Percentiles rank a stretch among this genome's conserved stretches.
phyloP scores from a whole-genome alignment of 2,888 invertebrate genomes.

The Pseudococcus longispinus region DNA sequence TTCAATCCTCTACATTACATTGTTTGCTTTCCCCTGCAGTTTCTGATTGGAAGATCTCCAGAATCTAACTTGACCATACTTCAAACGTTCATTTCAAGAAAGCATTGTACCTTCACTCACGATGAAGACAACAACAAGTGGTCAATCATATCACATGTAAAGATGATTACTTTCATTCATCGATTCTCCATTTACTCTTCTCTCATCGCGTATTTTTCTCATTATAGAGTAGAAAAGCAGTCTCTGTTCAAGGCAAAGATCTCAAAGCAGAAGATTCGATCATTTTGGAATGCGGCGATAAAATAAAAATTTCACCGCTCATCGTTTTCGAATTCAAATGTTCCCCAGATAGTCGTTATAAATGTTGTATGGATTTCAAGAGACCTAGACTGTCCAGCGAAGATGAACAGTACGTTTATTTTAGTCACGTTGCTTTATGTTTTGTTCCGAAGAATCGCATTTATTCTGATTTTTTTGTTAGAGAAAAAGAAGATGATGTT shows the following conservation, averaged over 20 bases:
- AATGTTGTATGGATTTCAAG: neutral
- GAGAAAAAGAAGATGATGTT: neutral
- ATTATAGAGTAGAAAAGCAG: neutral
- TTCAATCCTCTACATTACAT: neutral
- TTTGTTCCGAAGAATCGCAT: neutral
- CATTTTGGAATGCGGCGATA: neutral
- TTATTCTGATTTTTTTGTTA: neutral
- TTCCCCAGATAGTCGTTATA: neutral
- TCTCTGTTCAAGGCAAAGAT: neutral
- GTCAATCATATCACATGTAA: neutral
- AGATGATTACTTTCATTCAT: neutral
- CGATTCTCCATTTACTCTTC: neutral
- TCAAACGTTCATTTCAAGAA: neutral
- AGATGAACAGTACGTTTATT: neutral
- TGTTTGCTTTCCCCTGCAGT: neutral
- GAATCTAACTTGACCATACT: neutral
- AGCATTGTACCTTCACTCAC: neutral
- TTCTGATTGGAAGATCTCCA: neutral
- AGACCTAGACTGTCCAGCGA: neutral
- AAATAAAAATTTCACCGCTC: neutral
- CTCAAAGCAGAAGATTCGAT: neutral
- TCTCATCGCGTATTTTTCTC: neutral
- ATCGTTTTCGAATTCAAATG: slow-evolving; percentile 5
- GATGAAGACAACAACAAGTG: neutral
- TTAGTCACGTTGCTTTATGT: neutral